Percentiles rank a stretch among this genome's conserved stretches.
Evolutionary conservation across 2,113 vertebrate species (phyloP).

Genomic region (Cepphus grylle): DNA sequence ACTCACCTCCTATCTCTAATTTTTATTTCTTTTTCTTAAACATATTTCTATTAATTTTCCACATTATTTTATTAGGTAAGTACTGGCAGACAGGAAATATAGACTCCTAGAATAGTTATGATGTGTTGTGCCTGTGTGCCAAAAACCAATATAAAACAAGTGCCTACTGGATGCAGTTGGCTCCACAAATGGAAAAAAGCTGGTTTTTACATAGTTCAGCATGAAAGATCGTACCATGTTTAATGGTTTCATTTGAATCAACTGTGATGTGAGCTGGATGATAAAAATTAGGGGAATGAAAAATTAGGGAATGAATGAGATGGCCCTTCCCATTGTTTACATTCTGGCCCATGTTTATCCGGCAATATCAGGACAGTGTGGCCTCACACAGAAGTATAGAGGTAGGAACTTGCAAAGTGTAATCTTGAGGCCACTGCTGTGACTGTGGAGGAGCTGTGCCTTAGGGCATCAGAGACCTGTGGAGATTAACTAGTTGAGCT

Average conservation of each 20-base stretch:
- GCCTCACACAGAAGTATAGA: neutral
- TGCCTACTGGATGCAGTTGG: neutral
- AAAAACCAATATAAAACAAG: neutral
- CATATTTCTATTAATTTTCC: neutral
- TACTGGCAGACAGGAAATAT: neutral
- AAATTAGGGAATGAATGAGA: neutral
- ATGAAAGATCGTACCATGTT: neutral
- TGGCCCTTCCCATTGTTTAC: neutral
- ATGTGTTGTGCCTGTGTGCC: neutral
- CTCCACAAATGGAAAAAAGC: neutral
- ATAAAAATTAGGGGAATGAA: neutral
- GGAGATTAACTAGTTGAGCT: neutral
- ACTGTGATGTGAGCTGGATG: neutral
- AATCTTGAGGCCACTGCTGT: neutral
- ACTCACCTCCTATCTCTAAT: neutral
- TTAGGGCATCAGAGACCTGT: neutral
- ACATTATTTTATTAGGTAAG: neutral
- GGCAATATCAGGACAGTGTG: neutral
- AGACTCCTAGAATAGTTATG: neutral
- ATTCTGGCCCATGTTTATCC: neutral
- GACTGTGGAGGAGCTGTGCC: neutral
- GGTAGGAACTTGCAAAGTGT: neutral
- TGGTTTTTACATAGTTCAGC: neutral
- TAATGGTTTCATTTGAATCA: neutral
- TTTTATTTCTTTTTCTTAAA: neutral